These are phyloP conservation scores for Actinia tenebrosa DNA, from an alignment of 64 coral and sea anemone genomes.

Conservation along the genomic window DNA sequence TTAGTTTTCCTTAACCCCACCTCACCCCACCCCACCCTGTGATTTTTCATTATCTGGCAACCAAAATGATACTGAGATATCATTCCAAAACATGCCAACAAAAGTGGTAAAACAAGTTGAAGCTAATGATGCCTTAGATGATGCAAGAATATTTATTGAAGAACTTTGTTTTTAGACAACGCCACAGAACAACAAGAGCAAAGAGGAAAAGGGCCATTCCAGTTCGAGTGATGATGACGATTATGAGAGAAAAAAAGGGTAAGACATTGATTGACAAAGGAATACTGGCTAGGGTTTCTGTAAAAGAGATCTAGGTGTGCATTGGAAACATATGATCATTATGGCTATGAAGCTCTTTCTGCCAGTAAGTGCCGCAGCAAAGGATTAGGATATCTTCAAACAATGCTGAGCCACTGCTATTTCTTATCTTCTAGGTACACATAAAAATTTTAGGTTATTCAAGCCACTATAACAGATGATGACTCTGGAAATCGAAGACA, in stretches of 20 bases:
- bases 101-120: no score
- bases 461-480: slow-evolving; percentile 81
- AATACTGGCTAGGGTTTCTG: neutral
- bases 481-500: slow-evolving; percentile 91
- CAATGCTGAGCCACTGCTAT: slow-evolving; percentile 59
- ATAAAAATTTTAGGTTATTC: slow-evolving; percentile 95
- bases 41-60: no score
- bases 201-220: slow-evolving; percentile 45
- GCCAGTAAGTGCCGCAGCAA: neutral
- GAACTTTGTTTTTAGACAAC: slow-evolving; percentile 29
- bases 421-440: slow-evolving; percentile 94
- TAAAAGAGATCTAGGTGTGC: neutral
- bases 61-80: no score
- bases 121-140: no score
- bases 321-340: neutral
- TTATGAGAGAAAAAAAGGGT: slow-evolving; percentile 71
- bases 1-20: neutral
- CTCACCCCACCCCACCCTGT: no score
- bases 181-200: slow-evolving; percentile 74
- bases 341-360: slow-evolving; percentile 19
- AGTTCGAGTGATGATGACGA: slow-evolving; percentile 76
- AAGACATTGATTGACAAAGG: neutral
- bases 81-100: no score
- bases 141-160: neutral
- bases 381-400: slow-evolving; percentile 5